Base-by-base conservation (phyloP, 1,140 invertebrate species). In the Macrobrachium nipponense region DNA sequence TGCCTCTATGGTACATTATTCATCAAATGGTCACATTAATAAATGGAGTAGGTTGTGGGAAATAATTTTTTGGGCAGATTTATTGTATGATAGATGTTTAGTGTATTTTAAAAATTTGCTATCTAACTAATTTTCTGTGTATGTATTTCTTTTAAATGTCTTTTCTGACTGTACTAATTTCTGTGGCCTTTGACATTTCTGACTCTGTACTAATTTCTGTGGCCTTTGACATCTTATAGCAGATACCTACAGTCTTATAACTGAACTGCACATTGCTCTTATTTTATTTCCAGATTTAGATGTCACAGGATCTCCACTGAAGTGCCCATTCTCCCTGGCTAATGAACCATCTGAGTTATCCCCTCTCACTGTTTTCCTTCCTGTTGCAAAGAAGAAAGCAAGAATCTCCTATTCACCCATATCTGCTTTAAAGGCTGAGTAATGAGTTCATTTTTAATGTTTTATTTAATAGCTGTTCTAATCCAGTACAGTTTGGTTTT, bases 261-360 rank as follows among this genome's bases (percentile, higher is more conserved):
- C 5, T 66, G 18, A n/a, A 14, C 11, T 66, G 18, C 8, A 20
- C 23, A 66, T 66, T 20, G 15, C 8, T 66, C 23, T 17, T 66
- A 0, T 27, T 27, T 27, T 10, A 66, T 27, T 66, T 66, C 17
- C 80, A 75, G 81, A 82, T 60, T 36, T 82, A 70, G 81, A 82
- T 44, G 81, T 82, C n/a, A 82, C 81, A 0, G 81, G 81, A 15
- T 82, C 81, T 0, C 81, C 81, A 43, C 70, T 82, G 23, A 82
- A 75, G 72, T 82, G 81, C 27, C 81, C 81, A 44, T 82, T 82
- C 64, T 59, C 27, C 23, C n/a, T 58, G 10, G 51, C 12, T 11
- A 20, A n/a, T 15, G 81, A 75, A 0, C 6, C 44, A 11, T n/a
- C 27, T 2, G 81, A 82, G 18, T 60, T 68, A n/a, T 82, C 80